Evolutionary conservation across 2,888 invertebrate species (phyloP).

Genomic region (Synanthedon myopaeformis): DNA sequence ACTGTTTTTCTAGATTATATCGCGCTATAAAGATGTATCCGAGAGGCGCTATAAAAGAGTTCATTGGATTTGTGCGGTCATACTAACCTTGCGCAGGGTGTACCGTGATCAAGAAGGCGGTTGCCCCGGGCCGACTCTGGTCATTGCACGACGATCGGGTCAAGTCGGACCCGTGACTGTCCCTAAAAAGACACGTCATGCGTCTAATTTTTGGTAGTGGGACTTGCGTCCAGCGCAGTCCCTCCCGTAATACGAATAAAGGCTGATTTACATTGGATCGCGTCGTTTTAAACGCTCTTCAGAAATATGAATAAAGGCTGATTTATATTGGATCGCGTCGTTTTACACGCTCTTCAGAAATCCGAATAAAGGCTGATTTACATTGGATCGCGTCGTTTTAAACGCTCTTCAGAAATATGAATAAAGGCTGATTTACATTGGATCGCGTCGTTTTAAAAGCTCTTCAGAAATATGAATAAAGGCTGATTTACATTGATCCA

Average conservation of each 20-base stretch:
- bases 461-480: too few species aligned
- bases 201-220: conserved; percentile 74
- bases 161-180: conserved; percentile 72
- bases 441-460: too few species aligned
- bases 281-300: too few species aligned
- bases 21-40: conserved; percentile 35
- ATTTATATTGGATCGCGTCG: too few species aligned
- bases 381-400: too few species aligned
- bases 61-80: conserved; percentile 12
- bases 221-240: conserved; percentile 74
- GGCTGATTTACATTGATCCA: too few species aligned
- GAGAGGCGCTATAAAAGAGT: conserved; percentile 24
- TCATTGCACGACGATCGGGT: conserved; percentile 76
- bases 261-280: too few species aligned
- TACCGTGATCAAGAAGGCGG: conserved; percentile 78
- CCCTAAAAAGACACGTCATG: conserved; percentile 69
- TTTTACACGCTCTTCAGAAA: too few species aligned
- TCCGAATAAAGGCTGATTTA: too few species aligned
- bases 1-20: conserved; percentile 25
- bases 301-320: too few species aligned
- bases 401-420: too few species aligned
- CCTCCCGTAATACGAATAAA: conserved; percentile 20
- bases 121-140: conserved; percentile 73
- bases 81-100: conserved; percentile 82
- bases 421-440: too few species aligned